Evolutionary conservation across 2,113 vertebrate genomes (phyloP), one percentile per base, ranked within the genome.

Genomic region (Dinomys branickii): DNA sequence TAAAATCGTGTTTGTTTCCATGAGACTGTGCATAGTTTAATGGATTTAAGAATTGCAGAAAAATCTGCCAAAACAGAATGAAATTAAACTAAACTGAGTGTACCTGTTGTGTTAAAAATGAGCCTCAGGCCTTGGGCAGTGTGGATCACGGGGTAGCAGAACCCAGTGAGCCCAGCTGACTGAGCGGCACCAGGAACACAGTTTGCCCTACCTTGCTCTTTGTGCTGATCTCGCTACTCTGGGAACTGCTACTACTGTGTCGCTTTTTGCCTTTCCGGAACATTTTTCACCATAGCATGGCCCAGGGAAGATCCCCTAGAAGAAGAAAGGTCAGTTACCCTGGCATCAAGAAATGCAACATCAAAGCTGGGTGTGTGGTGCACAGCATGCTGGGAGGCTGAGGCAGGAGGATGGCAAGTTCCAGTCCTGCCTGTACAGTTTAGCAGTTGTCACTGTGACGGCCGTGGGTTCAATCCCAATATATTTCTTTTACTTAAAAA

Each of bases 241-340:
- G 99, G 1, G 99, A 99, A 96, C 99, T 99, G 99, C 99, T 99
- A 94, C 99, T 99, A 97, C 99, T 99, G 98, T 99, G 99, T 35
- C 99, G 99, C 95, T 99, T 99, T 95, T 99, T 99, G 58, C 99
- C 99, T 98, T 99, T 99, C 88, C 99, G 99, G 95, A 99, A 99
- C 99, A 99, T 99, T 96, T 98, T 99, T 98, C 99, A 99, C 98
- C 99, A 99, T 99, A 97, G 97, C 98, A 96, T 90, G 97, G 87
- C 94, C 88, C 94, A 56, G 47, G 84, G 88, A 90, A 30, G 94
- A 86, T 3, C 91, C 96, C 97, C 97, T 96, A n/a, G 50, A 47
- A 90, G 58, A 50, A 94, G 47, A 84, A 92, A 85, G 0, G 1
- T 63, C 67, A 7, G 44, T 67, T 3, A 90, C 17, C 38, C 78